Evolutionary conservation across 2,797 vertebrate species (phyloP), one percentile per base, ranked within the genome.

Genomic region (Pempheris klunzingeri): DNA sequence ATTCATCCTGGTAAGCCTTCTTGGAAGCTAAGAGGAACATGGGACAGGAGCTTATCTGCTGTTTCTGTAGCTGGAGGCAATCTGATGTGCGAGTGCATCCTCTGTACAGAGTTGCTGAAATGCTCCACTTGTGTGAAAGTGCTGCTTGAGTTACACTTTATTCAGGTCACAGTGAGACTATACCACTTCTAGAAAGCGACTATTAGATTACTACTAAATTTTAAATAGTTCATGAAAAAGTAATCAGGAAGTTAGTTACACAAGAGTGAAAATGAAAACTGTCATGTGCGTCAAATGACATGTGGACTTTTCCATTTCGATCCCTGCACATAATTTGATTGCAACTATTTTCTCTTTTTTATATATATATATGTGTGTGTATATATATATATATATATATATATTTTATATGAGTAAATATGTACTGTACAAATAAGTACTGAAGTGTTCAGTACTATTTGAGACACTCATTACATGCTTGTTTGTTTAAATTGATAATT

Each of bases 1-100:
- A 86, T 74, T 82, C 57, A 81, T 80, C 55, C 28, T 30, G 30
- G 32, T 79, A 41, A 80, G 60, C 60, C n/a, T 32, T 74, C 38
- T 64, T 43, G 41, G 58, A 72, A 46, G 70, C 47, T 60, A 74
- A 73, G 73, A 32, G 73, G 66, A 81, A 74, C 84, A 49, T 13
- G 60, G 78, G 63, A 79, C 74, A 6, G 28, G 32, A 79, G 82
- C 77, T 74, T 71, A 77, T 55, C 74, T 6, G 0, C 36, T 41
- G 62, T 54, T 61, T 73, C 67, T 58, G 71, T 60, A 59, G 80
- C 74, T 71, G 52, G 53, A 81, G 78, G 82, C 53, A 10, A 59
- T 76, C 47, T 41, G 60, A 80, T 62, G 73, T 54, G 52, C 11
- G 36, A 67, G 32, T 4, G 38, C 17, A 44, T 72, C 69, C 62